These are phyloP conservation scores for Amphipoea oculea DNA, from an alignment of 2,888 invertebrate genomes.

Conservation along the genomic window DNA sequence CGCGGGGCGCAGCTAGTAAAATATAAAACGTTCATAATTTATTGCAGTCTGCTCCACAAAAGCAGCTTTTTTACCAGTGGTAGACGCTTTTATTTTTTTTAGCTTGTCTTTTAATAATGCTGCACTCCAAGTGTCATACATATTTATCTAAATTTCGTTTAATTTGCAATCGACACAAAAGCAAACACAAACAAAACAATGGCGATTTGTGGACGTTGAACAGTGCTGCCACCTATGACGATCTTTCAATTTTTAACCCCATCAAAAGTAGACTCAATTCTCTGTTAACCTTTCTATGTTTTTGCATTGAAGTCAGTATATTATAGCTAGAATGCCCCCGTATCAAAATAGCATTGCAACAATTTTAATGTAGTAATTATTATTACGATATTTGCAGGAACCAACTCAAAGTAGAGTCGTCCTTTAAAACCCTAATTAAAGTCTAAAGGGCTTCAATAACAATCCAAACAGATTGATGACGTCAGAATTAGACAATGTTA, in stretches of 20 bases:
- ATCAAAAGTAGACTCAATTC: background rate
- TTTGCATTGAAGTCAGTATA: background rate
- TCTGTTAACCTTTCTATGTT: background rate
- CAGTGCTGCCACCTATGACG: background rate
- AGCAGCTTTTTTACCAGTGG: background rate
- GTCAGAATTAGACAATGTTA: conserved; percentile 63
- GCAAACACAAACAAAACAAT: background rate
- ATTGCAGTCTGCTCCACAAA: too few relatives aligned
- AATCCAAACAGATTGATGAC: conserved; percentile 55
- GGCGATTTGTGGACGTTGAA: background rate
- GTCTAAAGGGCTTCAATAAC: conserved; percentile 33
- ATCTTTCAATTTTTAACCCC: background rate
- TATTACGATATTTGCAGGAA: conserved; percentile 2
- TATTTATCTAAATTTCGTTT: background rate
- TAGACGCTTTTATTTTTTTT: background rate
- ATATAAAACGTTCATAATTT: background rate
- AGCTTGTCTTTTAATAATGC: background rate
- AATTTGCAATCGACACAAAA: background rate
- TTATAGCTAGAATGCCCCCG: background rate
- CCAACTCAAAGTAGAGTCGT: background rate
- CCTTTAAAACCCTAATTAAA: conserved; percentile 11
- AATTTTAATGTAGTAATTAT: background rate
- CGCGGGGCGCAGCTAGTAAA: too few relatives aligned
- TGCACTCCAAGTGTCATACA: background rate
- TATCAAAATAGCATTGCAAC: background rate